Conservation (phyloP, 2,113 vertebrate species). For the Variabilichromis moorii region DNA sequence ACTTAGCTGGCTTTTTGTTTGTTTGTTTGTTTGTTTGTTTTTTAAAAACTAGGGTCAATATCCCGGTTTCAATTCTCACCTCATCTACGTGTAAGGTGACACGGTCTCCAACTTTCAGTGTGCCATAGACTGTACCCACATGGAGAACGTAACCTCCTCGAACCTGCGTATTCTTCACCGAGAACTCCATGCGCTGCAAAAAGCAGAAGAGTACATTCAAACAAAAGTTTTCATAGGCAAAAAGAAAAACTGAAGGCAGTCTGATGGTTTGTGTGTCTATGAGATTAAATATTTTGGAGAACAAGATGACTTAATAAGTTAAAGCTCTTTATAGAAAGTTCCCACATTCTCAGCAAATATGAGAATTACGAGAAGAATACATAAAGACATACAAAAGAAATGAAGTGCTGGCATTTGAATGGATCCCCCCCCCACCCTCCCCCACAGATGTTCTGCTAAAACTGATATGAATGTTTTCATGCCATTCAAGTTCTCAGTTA, state of each 20-base stretch:
- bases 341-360: background rate
- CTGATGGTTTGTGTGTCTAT: background rate
- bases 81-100: conserved; percentile 86
- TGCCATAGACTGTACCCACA: conserved; percentile 85
- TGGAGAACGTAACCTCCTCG: conserved; percentile 91
- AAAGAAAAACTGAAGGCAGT: background rate
- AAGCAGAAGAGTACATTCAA: background rate
- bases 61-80: conserved; percentile 59
- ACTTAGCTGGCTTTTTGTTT: background rate
- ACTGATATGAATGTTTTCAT: background rate
- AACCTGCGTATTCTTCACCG: conserved; percentile 92
- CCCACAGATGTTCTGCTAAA: background rate
- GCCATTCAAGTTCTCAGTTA: background rate
- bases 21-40: background rate
- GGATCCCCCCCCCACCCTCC: background rate
- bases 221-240: background rate
- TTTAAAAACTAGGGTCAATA: background rate
- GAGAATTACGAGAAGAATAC: background rate
- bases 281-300: background rate
- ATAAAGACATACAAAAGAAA: background rate
- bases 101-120: conserved; percentile 82
- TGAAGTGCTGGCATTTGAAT: background rate
- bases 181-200: conserved; percentile 90
- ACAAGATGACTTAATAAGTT: background rate
- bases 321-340: background rate